Percentiles rank a stretch among this genome's conserved stretches.
Conservation (phyloP, 2,797 vertebrate species). For the Otolemur crassicaudatus region DNA sequence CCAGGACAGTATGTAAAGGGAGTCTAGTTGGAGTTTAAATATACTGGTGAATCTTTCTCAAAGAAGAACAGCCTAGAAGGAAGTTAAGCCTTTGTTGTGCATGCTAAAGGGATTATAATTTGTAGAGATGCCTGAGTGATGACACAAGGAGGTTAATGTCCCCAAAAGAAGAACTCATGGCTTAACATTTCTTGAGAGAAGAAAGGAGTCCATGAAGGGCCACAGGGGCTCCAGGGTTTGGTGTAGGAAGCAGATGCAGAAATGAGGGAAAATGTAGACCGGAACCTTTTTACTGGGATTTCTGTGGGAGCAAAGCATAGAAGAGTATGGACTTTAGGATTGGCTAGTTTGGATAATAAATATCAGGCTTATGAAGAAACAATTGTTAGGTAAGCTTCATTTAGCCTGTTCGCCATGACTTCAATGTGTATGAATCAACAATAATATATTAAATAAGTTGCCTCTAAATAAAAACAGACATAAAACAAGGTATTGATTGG, state of each 20-base stretch:
- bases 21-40: background rate
- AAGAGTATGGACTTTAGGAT: background rate
- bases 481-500: background rate
- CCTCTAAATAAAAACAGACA: background rate
- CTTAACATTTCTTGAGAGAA: background rate
- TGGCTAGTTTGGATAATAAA: background rate
- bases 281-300: background rate
- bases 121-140: background rate
- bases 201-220: background rate
- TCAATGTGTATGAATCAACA: background rate
- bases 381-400: background rate
- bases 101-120: background rate
- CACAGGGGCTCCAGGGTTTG: background rate
- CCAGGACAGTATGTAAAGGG: background rate
- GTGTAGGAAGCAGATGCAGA: background rate
- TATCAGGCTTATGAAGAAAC: background rate
- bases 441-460: background rate
- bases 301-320: background rate
- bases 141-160: no score
- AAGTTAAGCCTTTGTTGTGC: background rate
- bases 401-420: background rate
- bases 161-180: background rate
- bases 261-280: background rate
- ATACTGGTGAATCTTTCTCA: background rate
- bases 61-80: background rate